These are phyloP conservation scores for Xestia c-nigrum DNA, from an alignment of 2,888 invertebrate species.

Conservation along the genomic window DNA sequence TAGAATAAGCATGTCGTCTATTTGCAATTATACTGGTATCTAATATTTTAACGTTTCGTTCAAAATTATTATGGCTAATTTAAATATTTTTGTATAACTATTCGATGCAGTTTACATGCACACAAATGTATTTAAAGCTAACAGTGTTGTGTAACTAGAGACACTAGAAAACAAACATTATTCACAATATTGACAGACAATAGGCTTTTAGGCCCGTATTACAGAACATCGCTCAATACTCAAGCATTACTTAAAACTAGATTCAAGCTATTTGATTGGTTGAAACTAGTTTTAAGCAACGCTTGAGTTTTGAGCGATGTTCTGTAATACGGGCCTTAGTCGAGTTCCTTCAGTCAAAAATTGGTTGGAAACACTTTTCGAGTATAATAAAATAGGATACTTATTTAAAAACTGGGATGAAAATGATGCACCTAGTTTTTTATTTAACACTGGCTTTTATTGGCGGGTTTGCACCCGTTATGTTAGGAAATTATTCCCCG, in stretches of 20 bases:
- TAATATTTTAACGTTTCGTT: conserved; percentile 30
- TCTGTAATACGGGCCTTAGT: too few relatives aligned
- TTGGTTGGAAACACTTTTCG: too few relatives aligned
- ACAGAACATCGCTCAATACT: too few relatives aligned
- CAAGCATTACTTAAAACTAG: too few relatives aligned
- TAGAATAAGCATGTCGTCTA: conserved; percentile 33
- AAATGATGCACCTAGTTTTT: neutral
- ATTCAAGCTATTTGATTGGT: too few relatives aligned
- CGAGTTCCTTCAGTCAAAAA: neutral
- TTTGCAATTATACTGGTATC: conserved; percentile 51
- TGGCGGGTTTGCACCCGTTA: neutral
- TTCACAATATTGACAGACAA: neutral
- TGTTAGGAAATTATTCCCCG: neutral
- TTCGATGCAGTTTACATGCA: conserved; percentile 58
- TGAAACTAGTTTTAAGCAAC: too few relatives aligned
- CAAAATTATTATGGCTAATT: conserved; percentile 53
- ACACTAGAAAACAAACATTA: conserved; percentile 31
- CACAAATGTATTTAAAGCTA: conserved; percentile 53
- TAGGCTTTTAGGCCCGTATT: too few relatives aligned
- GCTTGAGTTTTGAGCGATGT: too few relatives aligned
- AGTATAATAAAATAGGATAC: too few relatives aligned
- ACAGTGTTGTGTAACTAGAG: conserved; percentile 58
- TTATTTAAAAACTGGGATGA: neutral
- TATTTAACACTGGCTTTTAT: neutral
- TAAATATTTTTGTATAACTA: conserved; percentile 52